Percentiles rank a stretch among this genome's conserved stretches.
These are phyloP conservation scores for Peucedramus taeniatus DNA, from an alignment of 2,113 vertebrate species.

Conservation along the genomic window DNA sequence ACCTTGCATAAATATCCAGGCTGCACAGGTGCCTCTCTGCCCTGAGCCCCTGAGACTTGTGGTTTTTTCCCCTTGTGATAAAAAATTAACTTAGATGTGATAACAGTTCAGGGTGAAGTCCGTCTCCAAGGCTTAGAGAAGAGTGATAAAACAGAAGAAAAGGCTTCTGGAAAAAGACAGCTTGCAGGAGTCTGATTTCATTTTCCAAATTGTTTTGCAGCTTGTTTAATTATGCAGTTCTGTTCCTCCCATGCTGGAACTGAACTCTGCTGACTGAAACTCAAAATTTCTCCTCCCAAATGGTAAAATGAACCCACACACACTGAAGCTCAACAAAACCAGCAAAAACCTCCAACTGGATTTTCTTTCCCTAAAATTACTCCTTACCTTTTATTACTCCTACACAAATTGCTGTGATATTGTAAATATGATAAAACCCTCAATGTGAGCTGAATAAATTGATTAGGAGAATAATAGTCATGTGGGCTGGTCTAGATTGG, in stretches of 20 bases:
- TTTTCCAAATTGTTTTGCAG: background rate
- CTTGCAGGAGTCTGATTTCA: background rate
- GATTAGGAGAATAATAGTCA: conserved; percentile 63
- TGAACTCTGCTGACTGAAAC: conserved; percentile 22
- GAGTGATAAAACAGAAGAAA: background rate
- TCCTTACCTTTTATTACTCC: conserved; percentile 44
- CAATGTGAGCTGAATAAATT: conserved; percentile 63
- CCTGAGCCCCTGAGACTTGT: background rate
- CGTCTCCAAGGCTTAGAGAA: background rate
- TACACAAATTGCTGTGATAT: conserved; percentile 58
- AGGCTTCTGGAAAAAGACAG: background rate
- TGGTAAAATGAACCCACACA: background rate
- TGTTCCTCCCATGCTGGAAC: background rate
- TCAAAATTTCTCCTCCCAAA: background rate
- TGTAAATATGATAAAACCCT: conserved; percentile 67
- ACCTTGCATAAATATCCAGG: background rate
- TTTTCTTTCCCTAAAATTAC: conserved; percentile 48
- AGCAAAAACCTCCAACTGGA: background rate
- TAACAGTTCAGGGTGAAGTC: background rate
- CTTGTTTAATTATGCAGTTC: conserved; percentile 3
- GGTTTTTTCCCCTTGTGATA: background rate
- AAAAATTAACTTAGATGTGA: background rate
- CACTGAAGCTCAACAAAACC: background rate
- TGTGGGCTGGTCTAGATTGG: conserved; percentile 58
- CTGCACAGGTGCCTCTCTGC: background rate